Base-by-base conservation (phyloP, 2,797 vertebrate species). In the Acrossocheilus wenchowensis region DNA sequence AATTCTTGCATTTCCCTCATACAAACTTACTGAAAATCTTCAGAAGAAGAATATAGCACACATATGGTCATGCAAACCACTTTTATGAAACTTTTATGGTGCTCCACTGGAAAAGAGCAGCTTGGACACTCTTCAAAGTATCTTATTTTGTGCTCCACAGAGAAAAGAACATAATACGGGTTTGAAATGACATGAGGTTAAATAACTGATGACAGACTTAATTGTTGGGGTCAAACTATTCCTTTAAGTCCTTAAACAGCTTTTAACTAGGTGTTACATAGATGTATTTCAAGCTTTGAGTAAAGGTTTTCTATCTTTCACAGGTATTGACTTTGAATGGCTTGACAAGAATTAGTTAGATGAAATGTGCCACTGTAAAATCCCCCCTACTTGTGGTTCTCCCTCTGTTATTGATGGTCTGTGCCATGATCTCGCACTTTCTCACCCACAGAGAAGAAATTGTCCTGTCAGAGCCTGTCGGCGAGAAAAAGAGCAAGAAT, bases 391-490 rank as follows among this genome's bases (percentile, higher is more conserved):
- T 69, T 54, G 15, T 74, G 36, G 74, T 73, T 50, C 66, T 30
- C 36, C 34, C 9, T 52, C 71, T 50, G 34, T 77, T 82, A 81
- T 85, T 81, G 36, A 86, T 62, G 54, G 77, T 57, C 74, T 64
- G 45, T 83, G 34, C 50, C 66, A 81, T 78, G 43, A 54, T 78
- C 71, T 85, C 64, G 72, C n/a, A 69, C 87, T 82, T 26, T 23
- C 21, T 77, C 19, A n/a, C 66, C 82, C 68, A 66, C 14, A 41
- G 69, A 39, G 84, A 78, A 91, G 78, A 91, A 90, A 89, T 88
- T 26, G 82, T 74, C 66, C 73, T 80, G 72, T 90, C 90, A 91
- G 78, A 26, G 45, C 68, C 57, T 83, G 81, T 80, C 64, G 66
- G 41, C 6, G 11, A 48, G 23, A 64, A 75, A 77, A 74, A 78